These are phyloP conservation scores for Lasioglossum oenotherae DNA, from an alignment of 2,888 invertebrate genomes.

Conservation along the genomic window DNA sequence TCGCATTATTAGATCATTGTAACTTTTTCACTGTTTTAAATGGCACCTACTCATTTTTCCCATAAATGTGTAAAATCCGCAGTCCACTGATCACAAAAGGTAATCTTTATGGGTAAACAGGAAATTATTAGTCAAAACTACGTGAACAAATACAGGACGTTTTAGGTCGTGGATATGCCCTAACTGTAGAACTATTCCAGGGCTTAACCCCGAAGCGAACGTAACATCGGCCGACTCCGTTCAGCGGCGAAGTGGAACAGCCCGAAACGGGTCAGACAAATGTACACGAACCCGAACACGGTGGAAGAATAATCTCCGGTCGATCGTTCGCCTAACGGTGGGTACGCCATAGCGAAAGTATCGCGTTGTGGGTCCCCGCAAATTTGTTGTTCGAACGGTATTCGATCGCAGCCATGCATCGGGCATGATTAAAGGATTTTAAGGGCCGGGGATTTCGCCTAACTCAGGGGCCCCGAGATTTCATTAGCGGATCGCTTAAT, in stretches of 20 bases:
- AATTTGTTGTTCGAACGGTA: slow-evolving; percentile 32
- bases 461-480: slow-evolving; percentile 44
- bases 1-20: too few species aligned
- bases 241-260: background rate
- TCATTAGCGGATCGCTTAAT: slow-evolving; percentile 65
- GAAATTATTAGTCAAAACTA: background rate
- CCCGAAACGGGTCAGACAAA: slow-evolving; percentile 1
- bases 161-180: background rate
- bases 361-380: background rate
- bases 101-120: background rate
- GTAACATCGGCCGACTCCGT: background rate
- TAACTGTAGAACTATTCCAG: background rate
- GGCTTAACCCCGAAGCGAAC: background rate
- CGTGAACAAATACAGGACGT: background rate
- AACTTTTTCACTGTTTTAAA: too few species aligned
- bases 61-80: too few species aligned
- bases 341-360: background rate
- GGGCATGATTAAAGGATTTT: slow-evolving; percentile 51
- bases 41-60: too few species aligned
- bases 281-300: background rate
- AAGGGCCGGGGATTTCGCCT: slow-evolving; percentile 1
- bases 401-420: slow-evolving; percentile 39
- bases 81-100: background rate
- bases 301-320: slow-evolving; percentile 13
- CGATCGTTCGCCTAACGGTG: slow-evolving; percentile 12